Percentiles rank a stretch among this genome's conserved stretches.
phyloP scores from a whole-genome alignment of 2,888 invertebrate species.

The Melanchra persicariae region DNA sequence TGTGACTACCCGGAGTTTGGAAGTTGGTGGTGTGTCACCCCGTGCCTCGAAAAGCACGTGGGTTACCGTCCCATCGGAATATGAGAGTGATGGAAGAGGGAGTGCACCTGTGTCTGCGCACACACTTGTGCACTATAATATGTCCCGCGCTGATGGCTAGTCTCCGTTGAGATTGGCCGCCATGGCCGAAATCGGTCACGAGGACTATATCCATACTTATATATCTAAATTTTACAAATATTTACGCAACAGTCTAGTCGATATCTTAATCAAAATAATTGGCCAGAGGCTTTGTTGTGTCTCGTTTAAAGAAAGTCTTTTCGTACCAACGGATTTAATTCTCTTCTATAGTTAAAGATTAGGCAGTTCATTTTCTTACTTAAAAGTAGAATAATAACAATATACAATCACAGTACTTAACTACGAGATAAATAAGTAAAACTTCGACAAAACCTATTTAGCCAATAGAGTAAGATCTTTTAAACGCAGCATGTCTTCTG shows the following conservation, averaged over 20 bases:
- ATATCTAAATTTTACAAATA: slow-evolving; percentile 18
- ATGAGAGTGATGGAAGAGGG: too few species aligned
- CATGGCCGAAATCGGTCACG: too few species aligned
- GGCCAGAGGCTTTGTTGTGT: not conserved
- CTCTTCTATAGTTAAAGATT: slow-evolving; percentile 4
- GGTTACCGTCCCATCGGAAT: too few species aligned
- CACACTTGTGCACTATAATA: too few species aligned
- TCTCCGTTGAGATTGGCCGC: too few species aligned
- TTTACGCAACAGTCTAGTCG: not conserved
- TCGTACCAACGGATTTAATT: slow-evolving; percentile 4
- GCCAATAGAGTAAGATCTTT: slow-evolving; percentile 87
- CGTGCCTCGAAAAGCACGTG: too few species aligned
- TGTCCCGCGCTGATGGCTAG: too few species aligned
- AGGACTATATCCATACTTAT: too few species aligned
- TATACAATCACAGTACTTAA: slow-evolving; percentile 53
- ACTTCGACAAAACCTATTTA: slow-evolving; percentile 61
- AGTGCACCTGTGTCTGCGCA: too few species aligned
- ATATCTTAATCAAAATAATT: slow-evolving; percentile 4
- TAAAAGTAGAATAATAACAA: slow-evolving; percentile 14
- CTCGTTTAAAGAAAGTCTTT: slow-evolving; percentile 10
- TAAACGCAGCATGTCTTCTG: slow-evolving; percentile 81
- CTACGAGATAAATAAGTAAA: slow-evolving; percentile 38
- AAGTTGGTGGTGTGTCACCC: too few species aligned
- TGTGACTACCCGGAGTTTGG: too few species aligned
- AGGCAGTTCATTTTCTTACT: slow-evolving; percentile 40